A percentile compares a stretch with the other conserved stretches of the same genome.
Evolutionary conservation across 2,888 invertebrate species (phyloP).

Genomic region (Eupithecia exiguata): DNA sequence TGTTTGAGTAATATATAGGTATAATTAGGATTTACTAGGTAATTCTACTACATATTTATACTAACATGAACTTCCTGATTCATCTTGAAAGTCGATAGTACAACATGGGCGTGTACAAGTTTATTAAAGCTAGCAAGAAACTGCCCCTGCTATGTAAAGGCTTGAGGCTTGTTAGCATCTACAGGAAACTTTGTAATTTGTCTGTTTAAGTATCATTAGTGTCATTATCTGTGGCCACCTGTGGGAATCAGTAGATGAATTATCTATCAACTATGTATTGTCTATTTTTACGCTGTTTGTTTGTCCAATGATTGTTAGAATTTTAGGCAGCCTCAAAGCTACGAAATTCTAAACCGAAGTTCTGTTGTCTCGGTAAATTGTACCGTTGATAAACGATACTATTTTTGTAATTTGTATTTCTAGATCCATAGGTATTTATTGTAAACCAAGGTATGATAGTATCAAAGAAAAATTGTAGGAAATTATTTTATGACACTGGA

Average conservation of each 20-base stretch:
- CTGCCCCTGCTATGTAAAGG: background rate
- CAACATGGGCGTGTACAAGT: background rate
- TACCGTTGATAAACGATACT: too few species aligned
- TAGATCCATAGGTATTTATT: too few species aligned
- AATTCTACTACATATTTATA: background rate
- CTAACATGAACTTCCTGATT: background rate
- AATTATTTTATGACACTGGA: background rate
- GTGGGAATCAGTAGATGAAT: background rate
- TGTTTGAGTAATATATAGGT: too few species aligned
- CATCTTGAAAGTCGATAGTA: background rate
- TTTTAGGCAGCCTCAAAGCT: background rate
- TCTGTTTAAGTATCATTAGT: background rate
- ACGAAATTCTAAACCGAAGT: background rate
- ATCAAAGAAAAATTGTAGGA: too few species aligned
- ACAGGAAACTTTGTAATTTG: background rate
- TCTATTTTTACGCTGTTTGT: too few species aligned
- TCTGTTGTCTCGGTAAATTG: background rate
- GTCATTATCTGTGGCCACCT: background rate
- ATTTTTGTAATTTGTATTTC: too few species aligned
- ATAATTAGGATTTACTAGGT: too few species aligned
- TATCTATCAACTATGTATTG: background rate
- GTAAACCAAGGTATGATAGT: too few species aligned
- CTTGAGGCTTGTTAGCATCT: background rate
- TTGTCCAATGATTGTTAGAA: background rate
- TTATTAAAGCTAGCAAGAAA: background rate